Evolutionary conservation across 2,888 invertebrate species (phyloP).

Genomic region (Mantis religiosa): DNA sequence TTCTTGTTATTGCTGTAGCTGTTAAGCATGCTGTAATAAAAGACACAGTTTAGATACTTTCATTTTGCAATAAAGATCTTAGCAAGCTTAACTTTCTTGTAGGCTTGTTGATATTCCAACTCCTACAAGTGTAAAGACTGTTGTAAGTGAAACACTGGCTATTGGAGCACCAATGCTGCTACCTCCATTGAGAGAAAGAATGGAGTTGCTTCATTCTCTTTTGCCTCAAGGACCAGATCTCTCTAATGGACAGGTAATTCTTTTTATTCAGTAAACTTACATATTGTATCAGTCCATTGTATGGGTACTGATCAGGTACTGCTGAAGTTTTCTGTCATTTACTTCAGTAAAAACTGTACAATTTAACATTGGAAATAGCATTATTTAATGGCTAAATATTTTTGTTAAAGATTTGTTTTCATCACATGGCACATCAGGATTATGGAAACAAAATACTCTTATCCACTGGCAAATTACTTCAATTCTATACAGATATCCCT

Average conservation of each 20-base stretch:
- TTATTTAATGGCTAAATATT: too few species aligned
- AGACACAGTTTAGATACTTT: background rate
- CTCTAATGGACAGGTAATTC: constrained; percentile 52
- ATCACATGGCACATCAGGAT: too few species aligned
- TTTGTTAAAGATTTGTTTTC: too few species aligned
- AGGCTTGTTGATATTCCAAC: constrained; percentile 47
- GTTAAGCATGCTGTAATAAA: background rate
- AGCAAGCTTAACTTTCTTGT: constrained; percentile 19
- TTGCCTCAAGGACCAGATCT: constrained; percentile 52
- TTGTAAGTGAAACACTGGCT: constrained; percentile 54
- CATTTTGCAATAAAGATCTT: background rate
- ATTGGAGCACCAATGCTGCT: constrained; percentile 56
- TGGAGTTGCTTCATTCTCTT: constrained; percentile 54
- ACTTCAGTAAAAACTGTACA: too few species aligned
- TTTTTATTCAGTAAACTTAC: background rate
- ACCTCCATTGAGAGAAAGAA: constrained; percentile 55
- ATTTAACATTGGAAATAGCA: too few species aligned
- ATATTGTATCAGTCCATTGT: background rate
- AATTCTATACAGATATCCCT: too few species aligned
- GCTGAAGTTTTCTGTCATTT: too few species aligned
- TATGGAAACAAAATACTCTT: too few species aligned
- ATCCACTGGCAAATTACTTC: too few species aligned
- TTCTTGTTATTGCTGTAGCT: too few species aligned
- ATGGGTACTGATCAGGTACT: too few species aligned
- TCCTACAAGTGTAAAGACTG: constrained; percentile 51